phyloP scores from a whole-genome alignment of 2,888 invertebrate species.

The Eupithecia inturbata region DNA sequence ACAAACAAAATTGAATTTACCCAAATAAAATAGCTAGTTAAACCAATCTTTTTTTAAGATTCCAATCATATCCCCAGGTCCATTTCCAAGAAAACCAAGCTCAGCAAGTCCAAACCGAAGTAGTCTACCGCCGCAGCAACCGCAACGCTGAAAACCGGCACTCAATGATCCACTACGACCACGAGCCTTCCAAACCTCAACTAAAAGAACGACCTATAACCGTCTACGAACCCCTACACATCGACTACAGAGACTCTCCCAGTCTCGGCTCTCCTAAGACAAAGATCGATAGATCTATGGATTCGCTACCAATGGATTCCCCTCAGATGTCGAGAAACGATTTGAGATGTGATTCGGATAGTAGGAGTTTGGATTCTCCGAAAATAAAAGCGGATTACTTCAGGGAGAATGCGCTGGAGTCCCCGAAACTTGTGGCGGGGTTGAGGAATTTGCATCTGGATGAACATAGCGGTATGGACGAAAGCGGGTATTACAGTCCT shows the following conservation, averaged over 20 bases:
- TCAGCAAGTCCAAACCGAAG: slow-evolving; percentile 53
- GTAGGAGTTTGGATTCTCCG: slow-evolving; percentile 75
- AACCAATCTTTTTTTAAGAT: background rate
- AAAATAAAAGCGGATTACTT: slow-evolving; percentile 75
- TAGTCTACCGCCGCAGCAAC: slow-evolving; percentile 72
- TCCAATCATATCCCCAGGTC: too few relatives aligned
- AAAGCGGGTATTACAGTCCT: slow-evolving; percentile 80
- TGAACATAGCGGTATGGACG: slow-evolving; percentile 80
- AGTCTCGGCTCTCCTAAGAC: slow-evolving; percentile 74
- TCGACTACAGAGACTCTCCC: slow-evolving; percentile 77
- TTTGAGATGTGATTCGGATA: slow-evolving; percentile 73
- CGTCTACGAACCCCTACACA: slow-evolving; percentile 76
- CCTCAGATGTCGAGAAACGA: slow-evolving; percentile 75
- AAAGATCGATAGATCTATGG: slow-evolving; percentile 74
- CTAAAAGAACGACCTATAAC: slow-evolving; percentile 76
- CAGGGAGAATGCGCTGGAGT: slow-evolving; percentile 71
- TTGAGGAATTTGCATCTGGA: slow-evolving; percentile 76
- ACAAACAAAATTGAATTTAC: too few relatives aligned
- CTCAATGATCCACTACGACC: slow-evolving; percentile 82
- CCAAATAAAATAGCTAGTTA: background rate
- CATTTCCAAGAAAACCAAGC: slow-evolving; percentile 74
- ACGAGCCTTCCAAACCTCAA: slow-evolving; percentile 71
- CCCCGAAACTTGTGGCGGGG: slow-evolving; percentile 73
- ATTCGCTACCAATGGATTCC: slow-evolving; percentile 76
- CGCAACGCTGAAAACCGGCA: slow-evolving; percentile 76